A percentile compares a stretch with the other conserved stretches of the same genome.
Conservation (phyloP, 2,113 vertebrate species). For the Alexandromys fortis region DNA sequence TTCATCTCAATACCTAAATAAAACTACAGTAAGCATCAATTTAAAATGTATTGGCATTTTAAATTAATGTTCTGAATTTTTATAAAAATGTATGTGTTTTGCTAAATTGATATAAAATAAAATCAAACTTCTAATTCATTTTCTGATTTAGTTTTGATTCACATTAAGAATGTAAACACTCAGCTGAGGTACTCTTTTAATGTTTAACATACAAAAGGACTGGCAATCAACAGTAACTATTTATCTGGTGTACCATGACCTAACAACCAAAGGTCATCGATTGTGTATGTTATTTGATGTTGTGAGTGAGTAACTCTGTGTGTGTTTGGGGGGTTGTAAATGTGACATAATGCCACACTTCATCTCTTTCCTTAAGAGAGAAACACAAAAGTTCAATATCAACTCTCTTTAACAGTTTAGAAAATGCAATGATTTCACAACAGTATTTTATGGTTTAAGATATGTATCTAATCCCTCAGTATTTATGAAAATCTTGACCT, state of each 20-base stretch:
- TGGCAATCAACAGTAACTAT: background rate
- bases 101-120: background rate
- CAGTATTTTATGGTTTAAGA: conserved; percentile 15
- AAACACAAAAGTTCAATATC: background rate
- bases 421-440: conserved; percentile 15
- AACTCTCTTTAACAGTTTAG: conserved; percentile 22
- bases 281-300: fast-evolving
- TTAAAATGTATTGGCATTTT: conserved; percentile 2
- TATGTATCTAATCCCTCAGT: background rate
- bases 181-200: background rate
- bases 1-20: background rate
- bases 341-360: background rate
- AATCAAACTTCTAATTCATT: conserved; percentile 3
- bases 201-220: background rate
- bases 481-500: conserved; percentile 39
- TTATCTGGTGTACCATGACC: background rate
- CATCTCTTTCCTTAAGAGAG: background rate
- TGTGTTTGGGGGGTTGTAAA: too few species aligned
- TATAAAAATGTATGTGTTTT: background rate
- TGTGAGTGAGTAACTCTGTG: background rate
- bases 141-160: background rate
- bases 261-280: background rate
- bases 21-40: background rate
- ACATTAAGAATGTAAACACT: background rate
- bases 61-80: conserved; percentile 20